Percentiles rank a stretch among this genome's conserved stretches.
Conservation (phyloP, 2,888 invertebrate genomes). For the Acanthococcus lagerstroemiae region DNA sequence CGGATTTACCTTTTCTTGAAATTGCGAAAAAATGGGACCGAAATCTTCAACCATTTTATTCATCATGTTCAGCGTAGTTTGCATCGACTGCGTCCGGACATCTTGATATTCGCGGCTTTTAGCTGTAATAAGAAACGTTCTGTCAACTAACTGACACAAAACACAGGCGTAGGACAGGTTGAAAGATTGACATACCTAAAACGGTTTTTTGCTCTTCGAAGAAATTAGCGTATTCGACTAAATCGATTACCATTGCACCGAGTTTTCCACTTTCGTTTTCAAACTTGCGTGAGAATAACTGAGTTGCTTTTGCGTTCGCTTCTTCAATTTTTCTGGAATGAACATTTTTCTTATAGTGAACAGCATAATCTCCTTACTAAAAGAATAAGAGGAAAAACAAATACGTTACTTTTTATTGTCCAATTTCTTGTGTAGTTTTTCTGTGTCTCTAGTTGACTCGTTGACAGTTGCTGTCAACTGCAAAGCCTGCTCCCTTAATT, state of each 20-base stretch:
- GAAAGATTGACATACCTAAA: background rate
- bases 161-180: too few species aligned
- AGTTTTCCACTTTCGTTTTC: slow-evolving; percentile 4
- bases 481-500: slow-evolving; percentile 10
- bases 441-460: slow-evolving; percentile 10
- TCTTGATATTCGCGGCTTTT: background rate
- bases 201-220: background rate
- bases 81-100: background rate
- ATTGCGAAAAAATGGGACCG: background rate
- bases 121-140: background rate
- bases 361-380: background rate
- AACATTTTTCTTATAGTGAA: background rate
- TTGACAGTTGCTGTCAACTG: slow-evolving; percentile 2
- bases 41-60: background rate
- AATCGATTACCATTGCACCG: background rate
- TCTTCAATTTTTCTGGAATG: slow-evolving; percentile 21
- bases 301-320: slow-evolving; percentile 4
- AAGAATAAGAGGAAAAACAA: background rate
- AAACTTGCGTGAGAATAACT: slow-evolving; percentile 6
- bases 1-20: background rate
- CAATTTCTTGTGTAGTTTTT: slow-evolving; percentile 23
- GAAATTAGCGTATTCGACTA: slow-evolving; percentile 2
- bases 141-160: too few species aligned
- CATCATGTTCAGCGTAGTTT: background rate
- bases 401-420: slow-evolving; percentile 9